Conservation (phyloP, 2,888 invertebrate species). For the Polydesmus complanatus region DNA sequence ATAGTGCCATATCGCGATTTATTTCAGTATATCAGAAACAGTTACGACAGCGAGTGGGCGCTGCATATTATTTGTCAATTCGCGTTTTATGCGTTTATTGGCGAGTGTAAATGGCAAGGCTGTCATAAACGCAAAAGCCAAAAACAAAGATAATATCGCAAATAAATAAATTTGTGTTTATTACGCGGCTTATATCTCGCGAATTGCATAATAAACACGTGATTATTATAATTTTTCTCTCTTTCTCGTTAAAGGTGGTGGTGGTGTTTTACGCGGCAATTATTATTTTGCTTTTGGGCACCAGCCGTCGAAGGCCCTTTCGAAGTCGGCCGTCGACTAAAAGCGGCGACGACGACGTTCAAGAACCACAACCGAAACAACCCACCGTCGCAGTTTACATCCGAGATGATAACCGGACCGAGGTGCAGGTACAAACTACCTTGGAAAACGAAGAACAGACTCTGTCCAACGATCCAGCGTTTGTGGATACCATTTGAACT, state of each 20-base stretch:
- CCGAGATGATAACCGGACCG: constrained; percentile 1
- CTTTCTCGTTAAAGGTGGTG: constrained; percentile 24
- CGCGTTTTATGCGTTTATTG: too few relatives aligned
- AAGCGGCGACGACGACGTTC: not conserved
- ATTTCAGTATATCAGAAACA: too few relatives aligned
- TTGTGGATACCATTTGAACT: too few relatives aligned
- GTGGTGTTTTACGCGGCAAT: constrained; percentile 31
- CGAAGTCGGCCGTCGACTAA: not conserved
- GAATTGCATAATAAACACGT: too few relatives aligned
- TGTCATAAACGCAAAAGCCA: too few relatives aligned
- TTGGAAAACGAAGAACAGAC: not conserved
- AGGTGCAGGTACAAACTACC: not conserved
- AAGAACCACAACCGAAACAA: not conserved
- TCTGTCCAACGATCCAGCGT: not conserved
- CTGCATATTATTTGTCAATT: too few relatives aligned
- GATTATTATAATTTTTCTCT: not conserved
- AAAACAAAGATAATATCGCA: too few relatives aligned
- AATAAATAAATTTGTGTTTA: too few relatives aligned
- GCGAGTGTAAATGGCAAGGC: too few relatives aligned
- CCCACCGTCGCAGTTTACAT: constrained; percentile 7
- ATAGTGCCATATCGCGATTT: too few relatives aligned
- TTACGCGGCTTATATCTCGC: too few relatives aligned
- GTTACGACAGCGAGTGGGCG: too few relatives aligned
- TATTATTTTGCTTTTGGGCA: constrained; percentile 30
- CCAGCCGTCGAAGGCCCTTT: constrained; percentile 26